A percentile compares a stretch with the other conserved stretches of the same genome.
Conservation (phyloP, 2,888 invertebrate species). For the Platycheirus rosarum region DNA sequence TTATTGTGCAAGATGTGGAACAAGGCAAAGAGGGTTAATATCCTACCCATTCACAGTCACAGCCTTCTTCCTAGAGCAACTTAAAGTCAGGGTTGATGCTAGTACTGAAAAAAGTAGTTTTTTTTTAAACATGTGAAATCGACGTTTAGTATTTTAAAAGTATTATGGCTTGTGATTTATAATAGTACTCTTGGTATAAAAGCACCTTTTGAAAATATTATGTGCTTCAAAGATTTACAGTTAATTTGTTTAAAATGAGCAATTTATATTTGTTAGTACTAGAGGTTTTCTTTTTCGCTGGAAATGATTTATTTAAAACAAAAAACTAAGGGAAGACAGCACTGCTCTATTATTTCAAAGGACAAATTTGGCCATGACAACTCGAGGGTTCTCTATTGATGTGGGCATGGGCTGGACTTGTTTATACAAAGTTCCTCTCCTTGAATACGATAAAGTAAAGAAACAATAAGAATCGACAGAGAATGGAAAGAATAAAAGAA, state of each 20-base stretch:
- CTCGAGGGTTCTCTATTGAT: neutral
- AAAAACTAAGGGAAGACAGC: neutral
- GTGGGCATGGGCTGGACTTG: neutral
- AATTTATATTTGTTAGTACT: no score
- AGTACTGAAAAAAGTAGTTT: neutral
- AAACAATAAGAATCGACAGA: slow-evolving; percentile 37
- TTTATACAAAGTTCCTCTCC: neutral
- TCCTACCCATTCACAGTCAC: neutral
- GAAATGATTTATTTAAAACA: no score
- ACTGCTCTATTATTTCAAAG: slow-evolving; percentile 13
- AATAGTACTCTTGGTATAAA: no score
- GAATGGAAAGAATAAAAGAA: slow-evolving; percentile 17
- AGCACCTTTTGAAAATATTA: no score
- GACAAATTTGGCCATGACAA: slow-evolving; percentile 42
- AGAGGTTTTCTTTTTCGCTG: no score
- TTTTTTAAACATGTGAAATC: neutral
- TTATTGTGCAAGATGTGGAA: slow-evolving; percentile 37
- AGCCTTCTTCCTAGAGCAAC: no score
- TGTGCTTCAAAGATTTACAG: no score
- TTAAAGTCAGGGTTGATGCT: no score
- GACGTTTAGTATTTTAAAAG: no score
- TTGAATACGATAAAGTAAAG: slow-evolving; percentile 8
- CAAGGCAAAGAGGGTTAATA: neutral
- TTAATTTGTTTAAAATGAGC: no score
- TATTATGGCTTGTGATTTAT: no score